Evolutionary conservation across 2,888 invertebrate species (phyloP), one percentile per base, ranked within the genome.

Genomic region (Scaptodrosophila latifasciaeformis): DNA sequence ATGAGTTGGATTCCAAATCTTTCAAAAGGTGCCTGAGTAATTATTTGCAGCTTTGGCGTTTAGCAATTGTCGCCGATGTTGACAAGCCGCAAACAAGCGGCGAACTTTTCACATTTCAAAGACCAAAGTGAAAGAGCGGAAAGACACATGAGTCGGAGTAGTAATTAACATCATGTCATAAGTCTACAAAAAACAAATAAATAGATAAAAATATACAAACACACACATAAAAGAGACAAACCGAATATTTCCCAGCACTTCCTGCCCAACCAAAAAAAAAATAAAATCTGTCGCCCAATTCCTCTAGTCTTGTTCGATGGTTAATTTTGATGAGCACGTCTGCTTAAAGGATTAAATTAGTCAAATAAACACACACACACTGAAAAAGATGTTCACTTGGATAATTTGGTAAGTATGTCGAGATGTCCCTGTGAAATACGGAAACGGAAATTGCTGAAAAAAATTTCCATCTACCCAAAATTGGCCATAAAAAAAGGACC

Each of bases 151-250:
- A 72, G 50, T 67, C 62, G 62, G 65, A 72, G 66, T 58, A 65
- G 80, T 74, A 81, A 82, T 82, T 79, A 81, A 81, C 78, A 81
- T 76, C 78, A 81, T 76, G 82, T 72, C 79, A 78, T 78, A 81
- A 69, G 72, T 74, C 75, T 74, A 69, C 64, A 65, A 67, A 69
- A 59, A 81, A 75, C 64, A 81, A 62, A 65, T 61, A 72, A 66
- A 77, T 66, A 77, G 59, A 77, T 66, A 81, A 79, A 58, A 66
- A 71, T 54, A 76, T 58, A 42, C 57, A 18, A 31, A 19, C 24
- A 15, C 34, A 49, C 29, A 15, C 67, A 80, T 74, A 71, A 74
- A 74, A 80, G 80, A 59, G 62, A 31, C 72, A 52, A 49, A 34
- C 80, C 72, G 72, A 79, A 79, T 72, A 66, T 64, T 72, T 79